Conservation (phyloP, 2,888 invertebrate genomes). For the Epinotia brunnichana region DNA sequence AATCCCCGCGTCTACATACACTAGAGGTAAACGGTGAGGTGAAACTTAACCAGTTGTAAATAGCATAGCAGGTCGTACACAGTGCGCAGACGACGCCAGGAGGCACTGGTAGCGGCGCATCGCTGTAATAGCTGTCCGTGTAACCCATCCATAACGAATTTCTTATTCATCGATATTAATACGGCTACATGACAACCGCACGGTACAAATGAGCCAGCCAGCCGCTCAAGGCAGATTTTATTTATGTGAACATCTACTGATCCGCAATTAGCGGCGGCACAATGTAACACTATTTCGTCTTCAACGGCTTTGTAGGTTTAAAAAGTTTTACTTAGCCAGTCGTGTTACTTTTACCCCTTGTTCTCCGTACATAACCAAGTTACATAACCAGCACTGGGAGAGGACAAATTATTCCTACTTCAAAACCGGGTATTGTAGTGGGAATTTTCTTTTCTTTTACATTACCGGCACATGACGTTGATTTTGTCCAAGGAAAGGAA, state of each 20-base stretch:
- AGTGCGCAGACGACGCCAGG: constrained; percentile 67
- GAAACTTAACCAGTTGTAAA: neutral
- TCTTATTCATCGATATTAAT: constrained; percentile 84
- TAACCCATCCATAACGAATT: constrained; percentile 82
- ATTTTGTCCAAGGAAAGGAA: no score
- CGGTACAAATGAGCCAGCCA: constrained; percentile 77
- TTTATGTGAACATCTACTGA: constrained; percentile 79
- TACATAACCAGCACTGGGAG: no score
- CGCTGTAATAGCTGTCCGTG: constrained; percentile 77
- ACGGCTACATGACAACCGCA: constrained; percentile 80
- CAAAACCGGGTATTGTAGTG: no score
- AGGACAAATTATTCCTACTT: no score
- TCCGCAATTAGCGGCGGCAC: constrained; percentile 76
- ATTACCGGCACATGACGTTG: no score
- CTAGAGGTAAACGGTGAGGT: neutral
- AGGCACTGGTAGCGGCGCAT: constrained; percentile 70
- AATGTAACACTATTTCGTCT: constrained; percentile 56
- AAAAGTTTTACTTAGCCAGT: neutral
- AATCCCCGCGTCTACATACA: constrained; percentile 57
- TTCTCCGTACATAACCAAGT: no score
- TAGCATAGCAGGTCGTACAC: neutral
- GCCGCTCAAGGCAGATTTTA: constrained; percentile 76
- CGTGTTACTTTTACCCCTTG: neutral
- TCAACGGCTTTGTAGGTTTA: neutral
- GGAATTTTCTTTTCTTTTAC: no score